Evolutionary conservation across 2,888 invertebrate genomes (phyloP).

Genomic region (Nymphalis polychloros): DNA sequence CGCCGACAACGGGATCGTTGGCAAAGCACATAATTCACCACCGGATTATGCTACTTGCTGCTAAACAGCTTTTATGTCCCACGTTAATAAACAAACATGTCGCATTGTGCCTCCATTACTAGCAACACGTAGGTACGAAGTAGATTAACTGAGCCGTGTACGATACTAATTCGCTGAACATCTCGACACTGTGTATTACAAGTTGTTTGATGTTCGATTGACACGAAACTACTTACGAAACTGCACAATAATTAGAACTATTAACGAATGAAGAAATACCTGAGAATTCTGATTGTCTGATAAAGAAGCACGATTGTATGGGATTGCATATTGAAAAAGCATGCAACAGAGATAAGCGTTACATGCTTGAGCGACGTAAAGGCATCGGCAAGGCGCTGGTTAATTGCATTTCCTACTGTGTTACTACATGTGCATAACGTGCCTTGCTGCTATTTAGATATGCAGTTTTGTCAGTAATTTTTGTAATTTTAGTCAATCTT

Average conservation of each 20-base stretch:
- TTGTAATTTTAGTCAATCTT: constrained; percentile 31
- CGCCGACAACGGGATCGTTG: constrained; percentile 14
- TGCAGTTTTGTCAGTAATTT: constrained; percentile 33
- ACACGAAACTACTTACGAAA: constrained; percentile 76
- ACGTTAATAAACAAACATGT: constrained; percentile 36
- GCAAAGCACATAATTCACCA: constrained; percentile 27
- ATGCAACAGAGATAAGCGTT: constrained; percentile 81
- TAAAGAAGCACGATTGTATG: constrained; percentile 74
- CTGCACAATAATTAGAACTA: constrained; percentile 74
- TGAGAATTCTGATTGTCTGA: constrained; percentile 78
- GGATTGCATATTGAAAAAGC: constrained; percentile 81
- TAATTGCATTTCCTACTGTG: constrained; percentile 79
- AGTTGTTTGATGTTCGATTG: constrained; percentile 60
- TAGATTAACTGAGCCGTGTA: constrained; percentile 13
- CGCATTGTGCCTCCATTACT: constrained; percentile 31
- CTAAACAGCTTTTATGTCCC: constrained; percentile 33
- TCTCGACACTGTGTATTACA: constrained; percentile 43
- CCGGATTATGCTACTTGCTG: constrained; percentile 27
- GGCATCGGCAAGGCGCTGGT: constrained; percentile 66
- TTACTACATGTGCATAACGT: constrained; percentile 64
- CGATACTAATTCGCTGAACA: constrained; percentile 30
- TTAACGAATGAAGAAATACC: constrained; percentile 74
- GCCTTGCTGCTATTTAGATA: constrained; percentile 35
- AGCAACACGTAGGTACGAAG: constrained; percentile 27
- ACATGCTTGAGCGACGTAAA: constrained; percentile 72